Percentiles rank a stretch among this genome's conserved stretches.
Evolutionary conservation across 1,140 invertebrate species (phyloP).

Genomic region (Trypoxylus dichotomus): DNA sequence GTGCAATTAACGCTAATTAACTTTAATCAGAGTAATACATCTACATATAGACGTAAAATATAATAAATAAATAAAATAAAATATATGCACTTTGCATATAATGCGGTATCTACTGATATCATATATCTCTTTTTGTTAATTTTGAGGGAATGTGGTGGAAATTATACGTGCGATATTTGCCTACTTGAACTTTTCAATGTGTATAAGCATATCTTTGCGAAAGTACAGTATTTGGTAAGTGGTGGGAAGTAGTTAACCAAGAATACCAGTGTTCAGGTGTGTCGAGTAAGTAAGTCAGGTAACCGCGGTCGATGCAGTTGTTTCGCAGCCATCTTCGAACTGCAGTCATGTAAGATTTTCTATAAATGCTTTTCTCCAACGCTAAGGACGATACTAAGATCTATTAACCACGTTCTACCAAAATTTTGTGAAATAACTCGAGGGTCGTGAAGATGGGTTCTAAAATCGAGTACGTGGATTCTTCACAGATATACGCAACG

Average conservation of each 20-base stretch:
- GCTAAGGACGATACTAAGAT: neutral
- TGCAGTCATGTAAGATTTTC: slow-evolving; percentile 8
- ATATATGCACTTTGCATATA: no score
- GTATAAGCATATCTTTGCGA: neutral
- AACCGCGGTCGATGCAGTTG: slow-evolving; percentile 25
- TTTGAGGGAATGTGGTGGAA: no score
- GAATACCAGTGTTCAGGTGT: slow-evolving; percentile 22
- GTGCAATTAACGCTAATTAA: no score
- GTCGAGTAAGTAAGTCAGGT: slow-evolving; percentile 18
- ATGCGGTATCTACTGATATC: no score
- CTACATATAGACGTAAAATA: no score
- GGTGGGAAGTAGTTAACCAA: slow-evolving; percentile 28
- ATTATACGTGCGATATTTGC: neutral
- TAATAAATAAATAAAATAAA: no score
- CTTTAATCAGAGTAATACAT: no score
- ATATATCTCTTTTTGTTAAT: no score
- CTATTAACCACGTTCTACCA: neutral
- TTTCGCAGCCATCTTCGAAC: neutral
- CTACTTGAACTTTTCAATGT: slow-evolving; percentile 25
- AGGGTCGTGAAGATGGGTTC: slow-evolving; percentile 69
- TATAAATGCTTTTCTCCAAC: neutral
- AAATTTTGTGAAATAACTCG: neutral
- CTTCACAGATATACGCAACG: slow-evolving; percentile 84
- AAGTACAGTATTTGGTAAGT: neutral
- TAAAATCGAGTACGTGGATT: slow-evolving; percentile 88